Percentiles rank a stretch among this genome's conserved stretches.
phyloP scores from a whole-genome alignment of 2,888 invertebrate genomes.

The Punctoribates punctum region DNA sequence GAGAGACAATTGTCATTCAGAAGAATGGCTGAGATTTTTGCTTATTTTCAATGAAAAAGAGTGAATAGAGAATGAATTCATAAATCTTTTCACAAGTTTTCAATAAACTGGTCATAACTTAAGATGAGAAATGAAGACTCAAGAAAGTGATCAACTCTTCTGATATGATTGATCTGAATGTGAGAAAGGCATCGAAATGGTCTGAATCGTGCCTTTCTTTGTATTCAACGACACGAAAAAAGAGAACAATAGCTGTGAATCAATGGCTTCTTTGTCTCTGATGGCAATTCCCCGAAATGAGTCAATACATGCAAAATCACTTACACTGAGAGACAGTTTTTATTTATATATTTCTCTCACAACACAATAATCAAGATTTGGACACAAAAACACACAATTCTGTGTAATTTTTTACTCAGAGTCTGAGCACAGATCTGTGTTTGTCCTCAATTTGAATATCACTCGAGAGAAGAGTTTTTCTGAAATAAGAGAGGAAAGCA shows the following conservation, averaged over 20 bases:
- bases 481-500: not conserved
- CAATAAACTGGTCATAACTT: too few relatives aligned
- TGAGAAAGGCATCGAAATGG: not conserved
- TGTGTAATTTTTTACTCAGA: not conserved
- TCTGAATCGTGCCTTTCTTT: not conserved
- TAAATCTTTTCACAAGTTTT: too few relatives aligned
- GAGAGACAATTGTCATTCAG: too few relatives aligned
- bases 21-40: too few relatives aligned
- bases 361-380: not conserved
- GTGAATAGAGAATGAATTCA: too few relatives aligned
- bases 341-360: not conserved
- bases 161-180: too few relatives aligned
- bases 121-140: too few relatives aligned
- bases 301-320: slow-evolving; percentile 31
- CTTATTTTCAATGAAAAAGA: too few relatives aligned
- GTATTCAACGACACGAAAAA: not conserved
- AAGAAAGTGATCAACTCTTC: too few relatives aligned
- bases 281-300: not conserved
- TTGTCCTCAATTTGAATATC: not conserved
- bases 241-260: not conserved
- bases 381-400: not conserved
- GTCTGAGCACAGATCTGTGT: not conserved
- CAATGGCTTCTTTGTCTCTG: not conserved
- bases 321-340: not conserved
- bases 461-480: not conserved